Evolutionary conservation across 2,888 invertebrate species (phyloP).

Genomic region (Lamellibrachia columna): DNA sequence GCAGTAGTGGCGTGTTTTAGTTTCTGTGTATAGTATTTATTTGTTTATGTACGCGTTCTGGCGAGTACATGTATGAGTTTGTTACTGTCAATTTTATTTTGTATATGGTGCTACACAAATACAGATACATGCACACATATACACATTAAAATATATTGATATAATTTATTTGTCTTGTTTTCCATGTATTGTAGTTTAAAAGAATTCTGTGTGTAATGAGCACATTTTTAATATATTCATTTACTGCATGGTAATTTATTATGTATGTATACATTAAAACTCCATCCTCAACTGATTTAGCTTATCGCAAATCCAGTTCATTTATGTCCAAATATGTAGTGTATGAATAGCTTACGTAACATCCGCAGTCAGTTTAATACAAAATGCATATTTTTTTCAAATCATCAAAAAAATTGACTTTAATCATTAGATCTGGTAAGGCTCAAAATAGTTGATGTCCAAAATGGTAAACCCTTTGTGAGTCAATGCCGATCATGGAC

Average conservation of each 20-base stretch:
- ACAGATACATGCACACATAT: slow-evolving; percentile 1
- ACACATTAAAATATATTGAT: not conserved
- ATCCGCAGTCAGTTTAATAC: too few relatives aligned
- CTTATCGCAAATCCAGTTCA: not conserved
- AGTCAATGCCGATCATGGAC: too few relatives aligned
- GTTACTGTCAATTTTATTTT: not conserved
- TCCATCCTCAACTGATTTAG: not conserved
- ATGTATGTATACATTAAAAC: not conserved
- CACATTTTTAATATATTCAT: not conserved
- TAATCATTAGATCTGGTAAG: too few relatives aligned
- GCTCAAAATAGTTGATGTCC: too few relatives aligned
- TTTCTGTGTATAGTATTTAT: slow-evolving; percentile 12
- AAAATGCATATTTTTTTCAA: too few relatives aligned
- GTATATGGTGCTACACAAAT: not conserved
- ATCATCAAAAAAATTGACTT: too few relatives aligned
- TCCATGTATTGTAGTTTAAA: not conserved
- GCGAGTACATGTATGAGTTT: not conserved
- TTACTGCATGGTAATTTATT: not conserved
- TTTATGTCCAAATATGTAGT: not conserved
- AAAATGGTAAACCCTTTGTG: too few relatives aligned
- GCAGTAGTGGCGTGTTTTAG: not conserved
- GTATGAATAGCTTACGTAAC: not conserved
- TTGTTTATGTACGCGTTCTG: not conserved
- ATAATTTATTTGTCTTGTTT: not conserved
- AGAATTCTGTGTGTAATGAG: not conserved